phyloP scores from a whole-genome alignment of 2,888 invertebrate genomes.

The Macaria liturata region DNA sequence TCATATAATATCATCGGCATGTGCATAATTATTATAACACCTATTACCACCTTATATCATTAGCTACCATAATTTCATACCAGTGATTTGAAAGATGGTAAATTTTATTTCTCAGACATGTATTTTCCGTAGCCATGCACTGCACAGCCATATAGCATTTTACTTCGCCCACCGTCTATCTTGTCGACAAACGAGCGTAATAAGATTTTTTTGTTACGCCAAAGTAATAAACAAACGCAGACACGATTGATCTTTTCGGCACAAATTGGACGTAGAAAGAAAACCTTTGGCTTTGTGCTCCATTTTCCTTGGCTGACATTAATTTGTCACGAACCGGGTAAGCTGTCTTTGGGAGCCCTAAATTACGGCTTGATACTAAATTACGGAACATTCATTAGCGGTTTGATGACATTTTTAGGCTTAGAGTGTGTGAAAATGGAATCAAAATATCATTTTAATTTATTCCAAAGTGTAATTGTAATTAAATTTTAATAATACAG shows the following conservation, averaged over 20 bases:
- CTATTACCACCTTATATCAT: no score
- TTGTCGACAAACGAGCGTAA: conserved; percentile 35
- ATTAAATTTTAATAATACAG: no score
- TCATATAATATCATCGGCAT: no score
- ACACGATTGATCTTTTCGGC: conserved; percentile 38
- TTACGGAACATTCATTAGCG: no score
- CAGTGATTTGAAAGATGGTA: no score
- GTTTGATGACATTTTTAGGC: no score
- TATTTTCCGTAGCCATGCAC: neutral
- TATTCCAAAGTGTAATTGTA: no score
- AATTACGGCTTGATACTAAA: conserved; percentile 5
- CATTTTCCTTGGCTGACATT: conserved; percentile 19
- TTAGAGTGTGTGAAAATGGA: no score
- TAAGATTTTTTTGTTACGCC: conserved; percentile 33
- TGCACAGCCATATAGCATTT: conserved; percentile 24
- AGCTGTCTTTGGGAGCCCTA: conserved; percentile 17
- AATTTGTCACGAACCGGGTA: conserved; percentile 18
- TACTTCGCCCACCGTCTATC: conserved; percentile 25
- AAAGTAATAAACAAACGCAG: conserved; percentile 39
- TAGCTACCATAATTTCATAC: no score
- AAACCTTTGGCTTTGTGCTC: conserved; percentile 24
- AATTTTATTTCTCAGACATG: no score
- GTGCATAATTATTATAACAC: no score
- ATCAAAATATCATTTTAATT: no score
- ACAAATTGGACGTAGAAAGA: conserved; percentile 31